These are phyloP conservation scores for Alouatta caraya DNA, from an alignment of 2,797 vertebrate genomes.

Conservation along the genomic window DNA sequence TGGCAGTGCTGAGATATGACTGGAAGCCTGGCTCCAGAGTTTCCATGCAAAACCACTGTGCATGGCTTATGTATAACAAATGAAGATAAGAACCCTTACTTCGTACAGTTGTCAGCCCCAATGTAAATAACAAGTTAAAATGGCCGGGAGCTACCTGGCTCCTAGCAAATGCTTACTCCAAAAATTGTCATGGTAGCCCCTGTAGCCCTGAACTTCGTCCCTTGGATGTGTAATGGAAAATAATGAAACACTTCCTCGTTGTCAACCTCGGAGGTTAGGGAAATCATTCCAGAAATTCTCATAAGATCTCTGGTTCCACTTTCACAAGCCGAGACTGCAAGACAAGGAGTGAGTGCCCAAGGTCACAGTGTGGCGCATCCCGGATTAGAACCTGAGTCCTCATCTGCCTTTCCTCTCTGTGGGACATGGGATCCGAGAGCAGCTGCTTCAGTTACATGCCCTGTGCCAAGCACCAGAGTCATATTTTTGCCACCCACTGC, in stretches of 20 bases:
- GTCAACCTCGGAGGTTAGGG: not conserved
- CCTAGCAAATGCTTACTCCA: not conserved
- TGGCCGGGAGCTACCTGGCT: not conserved
- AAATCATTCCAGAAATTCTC: not conserved
- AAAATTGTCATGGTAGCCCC: not conserved
- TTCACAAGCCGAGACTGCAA: not conserved
- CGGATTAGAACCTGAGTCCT: constrained; percentile 53
- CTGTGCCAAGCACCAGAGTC: constrained; percentile 8
- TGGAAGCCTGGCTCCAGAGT: not conserved
- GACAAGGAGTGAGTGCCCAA: not conserved
- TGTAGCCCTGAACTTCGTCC: not conserved
- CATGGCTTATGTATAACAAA: not conserved
- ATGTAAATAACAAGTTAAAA: not conserved
- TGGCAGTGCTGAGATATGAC: not conserved
- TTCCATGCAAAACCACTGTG: not conserved
- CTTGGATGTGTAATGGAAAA: not conserved
- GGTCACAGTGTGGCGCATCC: not conserved
- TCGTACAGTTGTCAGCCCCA: not conserved
- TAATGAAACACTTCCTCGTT: not conserved
- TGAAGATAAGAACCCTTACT: not conserved
- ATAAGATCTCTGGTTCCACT: not conserved
- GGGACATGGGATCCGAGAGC: not conserved
- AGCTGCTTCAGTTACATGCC: constrained; percentile 46
- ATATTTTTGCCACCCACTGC: not conserved
- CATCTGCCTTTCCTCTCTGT: constrained; percentile 40